phyloP scores from a whole-genome alignment of 2,888 invertebrate species.

The Pristionchus arcanus region DNA sequence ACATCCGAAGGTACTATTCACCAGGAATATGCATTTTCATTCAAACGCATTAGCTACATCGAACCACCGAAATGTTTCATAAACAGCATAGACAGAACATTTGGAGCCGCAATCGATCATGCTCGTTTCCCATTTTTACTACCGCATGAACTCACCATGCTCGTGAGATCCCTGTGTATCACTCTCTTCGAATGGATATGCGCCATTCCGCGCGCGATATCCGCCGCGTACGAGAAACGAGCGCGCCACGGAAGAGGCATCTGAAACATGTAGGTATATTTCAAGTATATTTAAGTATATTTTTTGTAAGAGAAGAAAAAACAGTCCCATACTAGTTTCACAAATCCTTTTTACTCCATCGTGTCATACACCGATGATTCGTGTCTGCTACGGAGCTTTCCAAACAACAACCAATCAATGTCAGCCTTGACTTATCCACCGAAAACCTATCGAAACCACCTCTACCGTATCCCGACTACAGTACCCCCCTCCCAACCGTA shows the following conservation, averaged over 20 bases:
- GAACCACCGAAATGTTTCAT: no score
- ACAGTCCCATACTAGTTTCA: neutral
- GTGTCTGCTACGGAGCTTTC: neutral
- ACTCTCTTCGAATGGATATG: conserved; percentile 94
- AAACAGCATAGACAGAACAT: no score
- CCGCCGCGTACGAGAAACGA: conserved; percentile 89
- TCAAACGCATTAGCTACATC: no score
- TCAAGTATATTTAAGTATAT: no score
- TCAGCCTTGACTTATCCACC: neutral
- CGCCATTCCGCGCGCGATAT: conserved; percentile 92
- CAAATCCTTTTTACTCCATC: neutral
- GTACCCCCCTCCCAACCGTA: neutral
- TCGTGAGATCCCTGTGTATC: conserved; percentile 95
- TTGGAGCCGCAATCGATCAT: no score
- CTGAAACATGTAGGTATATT: no score
- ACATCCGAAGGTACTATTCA: neutral
- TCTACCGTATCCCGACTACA: neutral
- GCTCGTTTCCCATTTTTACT: neutral
- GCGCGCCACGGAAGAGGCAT: conserved; percentile 86
- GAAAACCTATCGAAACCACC: neutral
- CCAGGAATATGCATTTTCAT: neutral
- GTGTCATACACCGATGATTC: neutral
- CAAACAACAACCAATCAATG: no score
- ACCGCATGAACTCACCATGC: conserved; percentile 85
- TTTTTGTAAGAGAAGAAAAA: no score